Evolutionary conservation across 2,113 vertebrate species (phyloP).

Genomic region (Cromileptes altivelis): DNA sequence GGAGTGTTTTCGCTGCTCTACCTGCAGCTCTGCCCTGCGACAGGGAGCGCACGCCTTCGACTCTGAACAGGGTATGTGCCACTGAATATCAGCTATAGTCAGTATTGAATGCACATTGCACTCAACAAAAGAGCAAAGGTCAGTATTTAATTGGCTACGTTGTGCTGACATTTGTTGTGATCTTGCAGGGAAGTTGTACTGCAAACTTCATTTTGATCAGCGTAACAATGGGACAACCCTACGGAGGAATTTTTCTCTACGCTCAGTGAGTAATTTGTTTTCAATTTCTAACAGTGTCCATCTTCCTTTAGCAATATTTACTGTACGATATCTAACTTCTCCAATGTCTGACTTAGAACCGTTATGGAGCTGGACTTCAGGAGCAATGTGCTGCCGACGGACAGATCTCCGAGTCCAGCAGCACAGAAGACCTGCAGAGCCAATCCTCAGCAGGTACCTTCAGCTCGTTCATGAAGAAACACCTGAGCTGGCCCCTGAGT

Average conservation of each 20-base stretch:
- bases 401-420: conserved; percentile 67
- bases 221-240: conserved; percentile 87
- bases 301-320: not conserved
- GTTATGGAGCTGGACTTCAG: conserved; percentile 3
- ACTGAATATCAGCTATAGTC: not conserved
- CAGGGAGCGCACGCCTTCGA: conserved; percentile 92
- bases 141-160: not conserved
- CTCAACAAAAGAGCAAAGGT: not conserved
- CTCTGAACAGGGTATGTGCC: conserved; percentile 88
- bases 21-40: conserved; percentile 88
- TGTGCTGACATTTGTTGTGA: not conserved
- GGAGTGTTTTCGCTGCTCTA: conserved; percentile 94
- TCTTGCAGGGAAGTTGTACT: conserved; percentile 93
- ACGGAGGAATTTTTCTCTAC: conserved; percentile 84
- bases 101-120: not conserved
- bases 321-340: not conserved
- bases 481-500: conserved; percentile 89
- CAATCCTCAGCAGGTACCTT: conserved; percentile 92
- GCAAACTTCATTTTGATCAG: conserved; percentile 94
- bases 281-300: not conserved
- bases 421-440: conserved; percentile 80
- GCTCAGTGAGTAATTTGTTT: conserved; percentile 68
- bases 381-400: conserved; percentile 53
- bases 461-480: conserved; percentile 88
- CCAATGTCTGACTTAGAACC: conserved; percentile 45